Evolutionary conservation across 2,888 invertebrate species (phyloP).

Genomic region (Thysanoteuthis rhombus): DNA sequence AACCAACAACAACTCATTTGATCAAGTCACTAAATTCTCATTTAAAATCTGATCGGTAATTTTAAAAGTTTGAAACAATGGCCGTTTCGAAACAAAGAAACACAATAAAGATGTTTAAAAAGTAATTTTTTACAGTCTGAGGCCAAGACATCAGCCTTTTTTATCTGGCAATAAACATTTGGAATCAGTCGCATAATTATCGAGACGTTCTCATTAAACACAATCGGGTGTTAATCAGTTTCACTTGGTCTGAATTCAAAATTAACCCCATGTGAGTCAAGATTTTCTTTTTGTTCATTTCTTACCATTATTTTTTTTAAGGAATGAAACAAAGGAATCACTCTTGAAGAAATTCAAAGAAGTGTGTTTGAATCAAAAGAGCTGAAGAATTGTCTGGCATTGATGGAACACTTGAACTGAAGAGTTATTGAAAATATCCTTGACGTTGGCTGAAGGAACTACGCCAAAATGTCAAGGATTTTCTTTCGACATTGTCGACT

Average conservation of each 20-base stretch:
- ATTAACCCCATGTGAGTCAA: background rate
- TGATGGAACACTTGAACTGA: background rate
- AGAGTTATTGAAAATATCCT: constrained; percentile 12
- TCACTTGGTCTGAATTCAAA: background rate
- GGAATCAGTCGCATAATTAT: background rate
- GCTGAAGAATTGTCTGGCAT: background rate
- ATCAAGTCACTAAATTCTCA: background rate
- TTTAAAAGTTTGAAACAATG: background rate
- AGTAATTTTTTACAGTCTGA: background rate
- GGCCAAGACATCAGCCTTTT: background rate
- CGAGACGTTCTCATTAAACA: background rate
- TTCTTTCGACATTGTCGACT: background rate
- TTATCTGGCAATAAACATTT: background rate
- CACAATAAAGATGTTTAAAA: constrained; percentile 1
- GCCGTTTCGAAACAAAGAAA: background rate
- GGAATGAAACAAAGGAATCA: constrained; percentile 12
- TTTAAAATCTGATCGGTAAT: background rate
- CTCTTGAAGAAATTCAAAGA: background rate
- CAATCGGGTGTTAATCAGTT: background rate
- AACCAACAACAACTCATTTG: background rate
- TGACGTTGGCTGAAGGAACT: background rate
- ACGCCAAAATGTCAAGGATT: background rate
- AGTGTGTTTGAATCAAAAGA: background rate
- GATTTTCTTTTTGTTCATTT: background rate
- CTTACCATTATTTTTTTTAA: background rate